Conservation (phyloP, 2,113 vertebrate species). For the Motacilla alba region DNA sequence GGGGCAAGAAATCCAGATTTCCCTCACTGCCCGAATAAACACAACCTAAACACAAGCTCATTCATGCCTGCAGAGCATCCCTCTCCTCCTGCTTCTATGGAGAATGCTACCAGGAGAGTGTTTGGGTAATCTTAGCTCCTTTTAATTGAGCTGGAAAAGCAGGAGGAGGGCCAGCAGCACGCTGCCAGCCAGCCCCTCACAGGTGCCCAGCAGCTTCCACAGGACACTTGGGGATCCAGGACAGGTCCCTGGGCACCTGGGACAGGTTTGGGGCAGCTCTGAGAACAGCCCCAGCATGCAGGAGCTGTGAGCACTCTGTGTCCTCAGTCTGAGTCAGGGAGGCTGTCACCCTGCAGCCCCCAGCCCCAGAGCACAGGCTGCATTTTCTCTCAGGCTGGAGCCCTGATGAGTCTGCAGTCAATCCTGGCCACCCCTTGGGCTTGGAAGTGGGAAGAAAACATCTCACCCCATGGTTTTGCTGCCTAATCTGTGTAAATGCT, state of each 20-base stretch:
- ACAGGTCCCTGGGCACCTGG: background rate
- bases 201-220: background rate
- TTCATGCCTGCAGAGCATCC: background rate
- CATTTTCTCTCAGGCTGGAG: background rate
- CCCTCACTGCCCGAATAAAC: background rate
- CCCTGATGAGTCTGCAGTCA: background rate
- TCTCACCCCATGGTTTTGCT: background rate
- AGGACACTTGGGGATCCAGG: too few relatives aligned
- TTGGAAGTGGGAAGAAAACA: background rate
- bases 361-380: background rate
- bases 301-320: background rate
- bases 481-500: background rate
- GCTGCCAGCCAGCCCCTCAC: background rate
- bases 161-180: background rate
- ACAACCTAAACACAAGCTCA: background rate
- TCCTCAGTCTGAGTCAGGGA: background rate
- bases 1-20: background rate
- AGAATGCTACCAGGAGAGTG: background rate
- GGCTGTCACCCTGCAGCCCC: background rate
- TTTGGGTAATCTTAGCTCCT: slow-evolving; percentile 32
- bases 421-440: background rate
- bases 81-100: background rate
- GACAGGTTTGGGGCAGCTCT: background rate
- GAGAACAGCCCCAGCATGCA: background rate
- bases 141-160: slow-evolving; percentile 39